Base-by-base conservation (phyloP, 2,888 invertebrate species). In the Apamea sordens region DNA sequence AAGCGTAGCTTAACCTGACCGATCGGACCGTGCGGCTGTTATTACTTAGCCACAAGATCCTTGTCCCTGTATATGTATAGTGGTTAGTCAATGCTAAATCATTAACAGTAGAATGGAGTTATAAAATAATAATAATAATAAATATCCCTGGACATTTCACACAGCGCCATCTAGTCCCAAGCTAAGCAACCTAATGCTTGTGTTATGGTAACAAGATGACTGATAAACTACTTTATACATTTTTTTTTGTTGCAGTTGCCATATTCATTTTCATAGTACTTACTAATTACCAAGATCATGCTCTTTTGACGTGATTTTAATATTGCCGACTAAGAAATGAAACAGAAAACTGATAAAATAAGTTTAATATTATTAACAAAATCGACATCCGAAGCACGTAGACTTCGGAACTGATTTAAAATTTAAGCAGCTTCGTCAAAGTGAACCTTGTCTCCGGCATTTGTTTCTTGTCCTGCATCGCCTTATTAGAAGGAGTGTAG, bases 401-500 rank as follows among this genome's bases (percentile, higher is more conserved):
- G 13, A 47, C 44, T 65, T 84, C 64, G 47, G 63, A 53, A n/a
- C 24, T n/a, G 41, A 56, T 10, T 79, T 61, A 73, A 85, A 89
- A 89, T 61, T 87, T 89, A 47, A 89, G 53, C 15, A 88, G 76
- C 80, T 94, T 96, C 0, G 95, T 95, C 75, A 96, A 86, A 2
- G 95, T 93, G 50, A 91, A 95, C 67, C 93, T 91, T 0, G 94
- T 93, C 84, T 95, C 96, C 0, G 95, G 94, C 90, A 94, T 95
- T 82, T 94, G 94, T 80, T 95, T 95, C 83, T 94, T 95, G 36
- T 93, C 89, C 64, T 93, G 88, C 7, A 88, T 90, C 0, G 76
- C 78, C 18, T 15, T 77, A 15, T 91, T 79, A 0, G 71, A 84
- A 0, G 93, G 92, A 0, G 92, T 90, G 78, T 92, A 90, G 0